Conservation (phyloP, 2,888 invertebrate genomes). For the Oxytorus armatus region DNA sequence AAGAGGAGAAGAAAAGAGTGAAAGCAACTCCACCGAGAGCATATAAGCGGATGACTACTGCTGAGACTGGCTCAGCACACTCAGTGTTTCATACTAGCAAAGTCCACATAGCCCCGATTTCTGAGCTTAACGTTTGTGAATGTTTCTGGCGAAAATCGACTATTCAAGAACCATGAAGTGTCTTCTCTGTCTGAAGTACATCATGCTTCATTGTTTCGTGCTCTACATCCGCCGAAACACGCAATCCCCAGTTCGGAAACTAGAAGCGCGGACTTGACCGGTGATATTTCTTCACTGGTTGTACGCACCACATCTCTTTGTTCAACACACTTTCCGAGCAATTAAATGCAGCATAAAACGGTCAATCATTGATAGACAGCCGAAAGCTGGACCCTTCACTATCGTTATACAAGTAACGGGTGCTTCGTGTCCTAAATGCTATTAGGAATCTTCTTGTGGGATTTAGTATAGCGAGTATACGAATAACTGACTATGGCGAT, state of each 20-base stretch:
- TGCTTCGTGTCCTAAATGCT: not conserved
- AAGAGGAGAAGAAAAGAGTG: slow-evolving; percentile 6
- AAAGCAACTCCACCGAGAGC: not conserved
- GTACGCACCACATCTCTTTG: not conserved
- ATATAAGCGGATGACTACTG: not conserved
- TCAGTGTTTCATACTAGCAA: not conserved
- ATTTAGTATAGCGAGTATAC: not conserved
- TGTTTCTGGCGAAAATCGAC: not conserved
- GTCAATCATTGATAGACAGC: not conserved
- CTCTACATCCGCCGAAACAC: no score
- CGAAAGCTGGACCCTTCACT: not conserved
- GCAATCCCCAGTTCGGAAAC: not conserved
- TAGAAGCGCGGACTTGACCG: not conserved
- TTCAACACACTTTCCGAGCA: not conserved
- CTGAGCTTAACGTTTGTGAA: not conserved
- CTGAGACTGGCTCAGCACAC: not conserved
- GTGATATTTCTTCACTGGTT: not conserved
- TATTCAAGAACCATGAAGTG: not conserved
- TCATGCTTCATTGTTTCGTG: no score
- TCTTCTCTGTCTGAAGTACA: not conserved
- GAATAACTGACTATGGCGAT: slow-evolving; percentile 21
- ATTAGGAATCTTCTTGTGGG: not conserved
- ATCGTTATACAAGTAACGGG: not conserved
- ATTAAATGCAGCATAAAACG: not conserved
- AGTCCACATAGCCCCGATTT: not conserved